phyloP scores from a whole-genome alignment of 1,140 invertebrate genomes.

The Cyphomyrmex costatus region DNA sequence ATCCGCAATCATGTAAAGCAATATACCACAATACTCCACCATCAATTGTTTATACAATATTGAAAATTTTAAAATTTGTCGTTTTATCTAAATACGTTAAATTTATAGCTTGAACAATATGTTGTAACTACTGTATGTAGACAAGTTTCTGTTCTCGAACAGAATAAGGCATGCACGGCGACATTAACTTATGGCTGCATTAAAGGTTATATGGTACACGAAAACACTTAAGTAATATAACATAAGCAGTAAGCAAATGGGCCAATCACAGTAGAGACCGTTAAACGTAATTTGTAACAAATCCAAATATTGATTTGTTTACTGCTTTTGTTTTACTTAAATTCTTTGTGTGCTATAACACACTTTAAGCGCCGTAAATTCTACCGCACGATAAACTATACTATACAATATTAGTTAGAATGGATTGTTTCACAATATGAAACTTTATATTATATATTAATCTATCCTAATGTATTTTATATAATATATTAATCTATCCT shows the following conservation, averaged over 20 bases:
- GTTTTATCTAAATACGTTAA: conserved; percentile 47
- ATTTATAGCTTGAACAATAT: conserved; percentile 48
- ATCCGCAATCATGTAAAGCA: neutral
- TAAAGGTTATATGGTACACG: too few relatives aligned
- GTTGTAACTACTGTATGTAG: conserved; percentile 10
- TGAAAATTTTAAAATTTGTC: conserved; percentile 4
- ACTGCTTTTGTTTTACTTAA: too few relatives aligned
- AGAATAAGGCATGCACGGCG: conserved; percentile 55
- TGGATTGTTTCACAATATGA: conserved; percentile 42
- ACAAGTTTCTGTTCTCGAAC: conserved; percentile 46
- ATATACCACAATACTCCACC: neutral
- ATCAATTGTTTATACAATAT: conserved; percentile 19
- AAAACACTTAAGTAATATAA: too few relatives aligned
- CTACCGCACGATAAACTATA: conserved; percentile 46
- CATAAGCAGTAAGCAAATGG: too few relatives aligned
- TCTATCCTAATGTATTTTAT: conserved; percentile 1
- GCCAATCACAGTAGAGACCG: too few relatives aligned
- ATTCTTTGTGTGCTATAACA: too few relatives aligned
- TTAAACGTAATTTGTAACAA: too few relatives aligned
- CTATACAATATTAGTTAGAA: conserved; percentile 32
- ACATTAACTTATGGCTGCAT: conserved; percentile 36
- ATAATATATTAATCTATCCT: conserved; percentile 6
- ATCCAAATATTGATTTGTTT: too few relatives aligned
- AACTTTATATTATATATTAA: conserved; percentile 28
- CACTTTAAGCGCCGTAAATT: conserved; percentile 43